phyloP scores from a whole-genome alignment of 1,140 invertebrate species.

The Vanessa tameamea region DNA sequence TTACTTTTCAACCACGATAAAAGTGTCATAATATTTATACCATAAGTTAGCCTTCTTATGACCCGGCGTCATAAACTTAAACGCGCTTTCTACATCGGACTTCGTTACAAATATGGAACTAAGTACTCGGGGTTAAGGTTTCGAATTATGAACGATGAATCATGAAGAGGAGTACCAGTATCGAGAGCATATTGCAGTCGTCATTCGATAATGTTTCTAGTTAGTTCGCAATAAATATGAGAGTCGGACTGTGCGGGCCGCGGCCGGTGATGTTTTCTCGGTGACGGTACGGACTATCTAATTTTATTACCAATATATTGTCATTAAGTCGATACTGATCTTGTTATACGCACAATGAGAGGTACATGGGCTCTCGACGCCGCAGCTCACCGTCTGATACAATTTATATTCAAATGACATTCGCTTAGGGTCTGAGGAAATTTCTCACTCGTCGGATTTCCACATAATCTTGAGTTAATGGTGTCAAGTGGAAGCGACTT shows the following conservation, averaged over 20 bases:
- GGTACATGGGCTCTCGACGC: slow-evolving; percentile 62
- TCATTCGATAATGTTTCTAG: slow-evolving; percentile 78
- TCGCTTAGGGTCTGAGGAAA: slow-evolving; percentile 69
- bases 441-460: slow-evolving; percentile 77
- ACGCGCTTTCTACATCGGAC: slow-evolving; percentile 58
- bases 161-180: slow-evolving; percentile 53
- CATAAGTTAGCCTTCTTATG: slow-evolving; percentile 76
- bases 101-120: slow-evolving; percentile 52
- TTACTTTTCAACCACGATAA: slow-evolving; percentile 76
- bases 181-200: slow-evolving; percentile 60
- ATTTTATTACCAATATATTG: slow-evolving; percentile 81
- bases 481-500: slow-evolving; percentile 50
- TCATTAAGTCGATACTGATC: slow-evolving; percentile 81
- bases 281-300: slow-evolving; percentile 78
- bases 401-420: slow-evolving; percentile 80
- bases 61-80: slow-evolving; percentile 69
- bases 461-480: slow-evolving; percentile 75
- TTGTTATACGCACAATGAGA: slow-evolving; percentile 80
- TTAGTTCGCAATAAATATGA: slow-evolving; percentile 76
- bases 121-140: slow-evolving; percentile 58
- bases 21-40: slow-evolving; percentile 78
- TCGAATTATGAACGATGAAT: slow-evolving; percentile 53
- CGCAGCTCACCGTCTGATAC: slow-evolving; percentile 57
- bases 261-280: slow-evolving; percentile 62
- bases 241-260: slow-evolving; percentile 55